Base-by-base conservation (phyloP, 2,113 vertebrate species). In the Cyprinodon brontotheroides region DNA sequence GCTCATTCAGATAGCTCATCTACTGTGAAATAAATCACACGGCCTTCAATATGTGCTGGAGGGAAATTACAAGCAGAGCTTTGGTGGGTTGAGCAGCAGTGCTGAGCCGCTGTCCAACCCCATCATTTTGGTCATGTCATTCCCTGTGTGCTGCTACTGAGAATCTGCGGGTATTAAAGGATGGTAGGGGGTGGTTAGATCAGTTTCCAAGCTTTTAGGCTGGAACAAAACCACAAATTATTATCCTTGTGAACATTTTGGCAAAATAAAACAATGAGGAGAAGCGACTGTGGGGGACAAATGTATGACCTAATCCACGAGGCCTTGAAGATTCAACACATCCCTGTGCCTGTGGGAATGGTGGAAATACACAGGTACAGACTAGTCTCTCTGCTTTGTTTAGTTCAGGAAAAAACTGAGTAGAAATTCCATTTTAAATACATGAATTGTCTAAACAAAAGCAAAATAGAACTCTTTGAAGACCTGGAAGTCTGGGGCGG, bases 91-190 rank as follows among this genome's bases (percentile, higher is more conserved):
- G 78, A 81, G 80, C 77, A 77, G 79, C 62, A 83, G 75, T 84
- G 82, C 84, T 68, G 73, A 75, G 80, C 75, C 81, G 71, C 78
- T 83, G 87, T 87, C 79, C 87, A 91, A 93, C 85, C 89, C 89
- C 68, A 64, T 92, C 89, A 91, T 93, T 94, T 91, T 93, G 92
- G 92, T 92, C 87, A 88, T 84, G 86, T 93, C 85, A 72, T 77
- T 72, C 77, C 77, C 74, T 77, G 83, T 74, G 62, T 69, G 80
- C 72, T 79, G 59, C 81, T 74, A 74, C 70, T 74, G 65, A 57
- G 78, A 85, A 76, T 65, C 79, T 79, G 79, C 83, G 80, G 77
- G 74, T 79, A 72, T 70, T 72, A 57, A 71, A 78, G 83, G 8
- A 65, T 8, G 83, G 85, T 78, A 64, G 62, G 70, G 84, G 81